Evolutionary conservation across 2,113 vertebrate species (phyloP).

Genomic region (Acanthisitta chloris): DNA sequence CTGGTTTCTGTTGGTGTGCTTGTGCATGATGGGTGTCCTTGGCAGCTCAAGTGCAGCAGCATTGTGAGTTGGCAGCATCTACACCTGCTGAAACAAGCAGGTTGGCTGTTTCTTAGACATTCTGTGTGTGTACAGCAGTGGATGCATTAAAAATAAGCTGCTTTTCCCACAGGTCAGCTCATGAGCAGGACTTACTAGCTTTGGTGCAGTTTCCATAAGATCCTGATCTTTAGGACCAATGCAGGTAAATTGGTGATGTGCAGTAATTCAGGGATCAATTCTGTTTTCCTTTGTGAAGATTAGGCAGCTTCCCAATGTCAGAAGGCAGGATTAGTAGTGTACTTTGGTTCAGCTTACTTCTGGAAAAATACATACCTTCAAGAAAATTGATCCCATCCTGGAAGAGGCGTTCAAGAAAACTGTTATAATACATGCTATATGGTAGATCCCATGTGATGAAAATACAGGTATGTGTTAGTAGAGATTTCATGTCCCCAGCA

Average conservation of each 20-base stretch:
- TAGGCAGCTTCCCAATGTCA: background rate
- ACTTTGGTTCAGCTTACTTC: background rate
- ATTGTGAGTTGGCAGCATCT: background rate
- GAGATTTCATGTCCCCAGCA: background rate
- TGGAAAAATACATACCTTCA: background rate
- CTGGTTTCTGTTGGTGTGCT: background rate
- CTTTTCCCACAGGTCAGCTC: background rate
- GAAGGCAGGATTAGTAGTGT: background rate
- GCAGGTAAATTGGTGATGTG: background rate
- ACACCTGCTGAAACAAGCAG: background rate
- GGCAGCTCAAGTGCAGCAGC: background rate
- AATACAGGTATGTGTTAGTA: background rate
- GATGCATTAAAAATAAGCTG: background rate
- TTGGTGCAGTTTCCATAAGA: background rate
- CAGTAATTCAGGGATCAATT: background rate
- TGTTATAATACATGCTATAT: background rate
- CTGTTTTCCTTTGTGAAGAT: background rate
- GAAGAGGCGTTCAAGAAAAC: background rate
- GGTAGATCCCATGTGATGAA: background rate
- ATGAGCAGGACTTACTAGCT: background rate
- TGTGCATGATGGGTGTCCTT: fast-evolving
- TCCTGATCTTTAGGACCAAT: background rate
- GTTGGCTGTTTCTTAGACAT: background rate
- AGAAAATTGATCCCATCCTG: background rate
- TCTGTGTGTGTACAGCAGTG: background rate